Conservation (phyloP, 2,888 invertebrate genomes). For the Penaeus monodon region DNA sequence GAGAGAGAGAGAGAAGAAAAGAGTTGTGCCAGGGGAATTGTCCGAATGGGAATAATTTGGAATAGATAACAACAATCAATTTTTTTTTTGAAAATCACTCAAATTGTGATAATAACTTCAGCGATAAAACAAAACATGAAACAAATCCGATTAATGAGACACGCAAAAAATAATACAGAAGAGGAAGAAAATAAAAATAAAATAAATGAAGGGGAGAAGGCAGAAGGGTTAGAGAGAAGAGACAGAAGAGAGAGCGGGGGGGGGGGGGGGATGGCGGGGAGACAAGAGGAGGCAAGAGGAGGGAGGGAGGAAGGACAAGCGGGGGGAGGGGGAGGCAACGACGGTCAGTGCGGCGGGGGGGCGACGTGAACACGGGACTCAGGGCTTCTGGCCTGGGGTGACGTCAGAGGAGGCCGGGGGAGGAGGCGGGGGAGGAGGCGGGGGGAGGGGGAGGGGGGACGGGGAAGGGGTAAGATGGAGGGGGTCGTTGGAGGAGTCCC, state of each 20-base stretch:
- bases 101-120: too few relatives aligned
- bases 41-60: neutral
- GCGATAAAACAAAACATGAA: too few relatives aligned
- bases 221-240: neutral
- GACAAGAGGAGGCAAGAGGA: neutral
- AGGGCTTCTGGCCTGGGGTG: slow-evolving; percentile 35
- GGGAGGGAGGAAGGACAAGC: neutral
- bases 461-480: neutral
- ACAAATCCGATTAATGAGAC: neutral
- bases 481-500: too few relatives aligned
- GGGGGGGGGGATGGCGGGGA: neutral
- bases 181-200: neutral
- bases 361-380: slow-evolving; percentile 42
- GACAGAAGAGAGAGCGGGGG: neutral
- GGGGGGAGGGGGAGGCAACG: neutral
- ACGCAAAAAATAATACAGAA: neutral
- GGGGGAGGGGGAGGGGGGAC: neutral
- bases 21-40: neutral
- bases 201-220: neutral
- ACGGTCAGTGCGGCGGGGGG: slow-evolving; percentile 25
- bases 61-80: neutral
- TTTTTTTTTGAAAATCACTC: neutral
- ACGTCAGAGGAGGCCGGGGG: slow-evolving; percentile 13
- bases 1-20: neutral
- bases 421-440: neutral